Conservation (phyloP, 2,888 invertebrate species). For the Sinhomidia bicolor region DNA sequence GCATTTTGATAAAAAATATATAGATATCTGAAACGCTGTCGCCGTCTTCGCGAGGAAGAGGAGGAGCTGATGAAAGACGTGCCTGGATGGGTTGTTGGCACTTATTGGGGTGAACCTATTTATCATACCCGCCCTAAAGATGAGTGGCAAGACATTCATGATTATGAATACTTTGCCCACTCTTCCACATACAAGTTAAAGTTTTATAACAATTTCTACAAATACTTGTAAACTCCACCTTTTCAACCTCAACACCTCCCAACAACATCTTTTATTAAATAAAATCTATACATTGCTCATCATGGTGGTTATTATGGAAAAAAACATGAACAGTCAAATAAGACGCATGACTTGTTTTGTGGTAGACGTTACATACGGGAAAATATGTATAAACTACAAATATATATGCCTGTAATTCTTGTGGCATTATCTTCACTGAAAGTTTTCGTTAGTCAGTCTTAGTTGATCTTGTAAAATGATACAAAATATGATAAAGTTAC, state of each 20-base stretch:
- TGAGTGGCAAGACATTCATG: constrained; percentile 85
- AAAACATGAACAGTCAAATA: not conserved
- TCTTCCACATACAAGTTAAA: constrained; percentile 81
- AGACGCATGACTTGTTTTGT: not conserved
- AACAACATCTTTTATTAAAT: not conserved
- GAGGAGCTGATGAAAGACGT: constrained; percentile 93
- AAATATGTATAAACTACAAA: not conserved
- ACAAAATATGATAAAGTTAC: constrained; percentile 31
- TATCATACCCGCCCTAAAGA: constrained; percentile 88
- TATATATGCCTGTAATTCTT: not conserved
- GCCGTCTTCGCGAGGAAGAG: constrained; percentile 92
- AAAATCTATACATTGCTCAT: not conserved
- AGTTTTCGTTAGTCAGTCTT: constrained; percentile 45
- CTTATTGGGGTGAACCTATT: constrained; percentile 91
- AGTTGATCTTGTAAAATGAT: constrained; percentile 28
- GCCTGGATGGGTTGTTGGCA: constrained; percentile 95
- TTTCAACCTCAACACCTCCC: not conserved
- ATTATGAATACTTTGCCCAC: constrained; percentile 89
- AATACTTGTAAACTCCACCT: constrained; percentile 65
- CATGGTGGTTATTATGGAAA: not conserved
- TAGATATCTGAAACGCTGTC: constrained; percentile 88
- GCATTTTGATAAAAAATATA: constrained; percentile 75
- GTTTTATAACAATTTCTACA: constrained; percentile 61
- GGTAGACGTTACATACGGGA: not conserved
- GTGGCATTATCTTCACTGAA: not conserved